phyloP scores from a whole-genome alignment of 2,797 vertebrate species.

The Loriculus beryllinus region DNA sequence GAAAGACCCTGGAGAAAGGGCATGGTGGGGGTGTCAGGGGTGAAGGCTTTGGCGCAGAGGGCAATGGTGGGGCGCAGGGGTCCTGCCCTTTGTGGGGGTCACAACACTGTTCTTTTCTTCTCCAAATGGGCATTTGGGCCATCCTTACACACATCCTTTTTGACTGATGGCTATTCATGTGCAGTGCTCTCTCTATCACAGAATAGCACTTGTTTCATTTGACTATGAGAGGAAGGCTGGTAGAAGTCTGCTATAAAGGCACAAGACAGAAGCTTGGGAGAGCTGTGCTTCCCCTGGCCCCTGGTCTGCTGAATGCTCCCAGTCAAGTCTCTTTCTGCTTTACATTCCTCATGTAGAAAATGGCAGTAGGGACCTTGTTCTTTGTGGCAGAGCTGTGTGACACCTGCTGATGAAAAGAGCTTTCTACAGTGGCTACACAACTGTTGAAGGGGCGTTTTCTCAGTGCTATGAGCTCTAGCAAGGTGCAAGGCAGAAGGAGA shows the following conservation, averaged over 20 bases:
- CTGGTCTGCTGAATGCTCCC: background rate
- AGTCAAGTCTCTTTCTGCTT: background rate
- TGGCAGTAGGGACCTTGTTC: background rate
- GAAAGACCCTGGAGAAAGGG: background rate
- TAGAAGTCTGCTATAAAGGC: background rate
- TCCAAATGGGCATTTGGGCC: background rate
- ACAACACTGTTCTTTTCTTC: conserved; percentile 14
- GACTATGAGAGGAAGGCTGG: background rate
- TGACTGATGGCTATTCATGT: conserved; percentile 18
- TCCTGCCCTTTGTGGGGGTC: conserved; percentile 31
- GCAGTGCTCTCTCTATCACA: background rate
- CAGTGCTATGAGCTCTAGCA: background rate
- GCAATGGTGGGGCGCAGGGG: background rate
- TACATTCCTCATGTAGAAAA: background rate
- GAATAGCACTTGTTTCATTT: background rate
- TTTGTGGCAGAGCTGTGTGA: background rate
- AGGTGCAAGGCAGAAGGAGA: background rate
- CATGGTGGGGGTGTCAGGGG: background rate
- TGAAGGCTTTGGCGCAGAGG: conserved; percentile 12
- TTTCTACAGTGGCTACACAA: background rate
- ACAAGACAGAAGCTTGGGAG: background rate
- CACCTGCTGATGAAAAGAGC: background rate
- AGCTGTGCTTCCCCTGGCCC: background rate
- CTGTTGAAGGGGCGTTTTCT: background rate
- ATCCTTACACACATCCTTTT: background rate